These are phyloP conservation scores for Zeuzera pyrina DNA, from an alignment of 2,888 invertebrate species.

Conservation along the genomic window DNA sequence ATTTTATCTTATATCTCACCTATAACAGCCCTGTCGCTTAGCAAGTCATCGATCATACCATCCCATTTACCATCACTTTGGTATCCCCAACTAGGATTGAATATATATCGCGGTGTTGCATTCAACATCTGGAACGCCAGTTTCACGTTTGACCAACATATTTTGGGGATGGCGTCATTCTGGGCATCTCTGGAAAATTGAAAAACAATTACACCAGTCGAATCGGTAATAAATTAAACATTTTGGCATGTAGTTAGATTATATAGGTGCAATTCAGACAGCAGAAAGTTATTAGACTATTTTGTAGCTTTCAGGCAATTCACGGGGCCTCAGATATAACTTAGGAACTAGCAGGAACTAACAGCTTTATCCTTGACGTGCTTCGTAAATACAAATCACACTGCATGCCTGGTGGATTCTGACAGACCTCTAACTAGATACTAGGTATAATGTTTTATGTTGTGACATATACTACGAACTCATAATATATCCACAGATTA, in stretches of 20 bases:
- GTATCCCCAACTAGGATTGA: constrained; percentile 44
- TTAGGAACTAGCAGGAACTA: no score
- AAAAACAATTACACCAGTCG: constrained; percentile 3
- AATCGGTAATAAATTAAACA: background rate
- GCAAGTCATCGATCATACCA: constrained; percentile 44
- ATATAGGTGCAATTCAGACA: no score
- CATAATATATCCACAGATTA: no score
- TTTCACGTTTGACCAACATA: constrained; percentile 37
- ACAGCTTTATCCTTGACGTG: no score
- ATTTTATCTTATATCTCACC: no score
- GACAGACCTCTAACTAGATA: no score
- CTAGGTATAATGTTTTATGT: no score
- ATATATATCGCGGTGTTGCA: constrained; percentile 40
- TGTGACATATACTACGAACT: no score
- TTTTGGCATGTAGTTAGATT: no score
- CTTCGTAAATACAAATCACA: no score
- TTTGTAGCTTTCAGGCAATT: background rate
- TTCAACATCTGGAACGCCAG: constrained; percentile 46
- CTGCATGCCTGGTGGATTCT: no score
- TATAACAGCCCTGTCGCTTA: constrained; percentile 38
- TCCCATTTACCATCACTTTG: constrained; percentile 44
- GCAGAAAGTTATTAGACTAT: background rate
- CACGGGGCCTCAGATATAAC: no score
- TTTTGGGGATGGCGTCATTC: constrained; percentile 35
- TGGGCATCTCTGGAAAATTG: constrained; percentile 33